A percentile compares a stretch with the other conserved stretches of the same genome.
Evolutionary conservation across 2,797 vertebrate species (phyloP).

Genomic region (Sarcophilus harrisii): DNA sequence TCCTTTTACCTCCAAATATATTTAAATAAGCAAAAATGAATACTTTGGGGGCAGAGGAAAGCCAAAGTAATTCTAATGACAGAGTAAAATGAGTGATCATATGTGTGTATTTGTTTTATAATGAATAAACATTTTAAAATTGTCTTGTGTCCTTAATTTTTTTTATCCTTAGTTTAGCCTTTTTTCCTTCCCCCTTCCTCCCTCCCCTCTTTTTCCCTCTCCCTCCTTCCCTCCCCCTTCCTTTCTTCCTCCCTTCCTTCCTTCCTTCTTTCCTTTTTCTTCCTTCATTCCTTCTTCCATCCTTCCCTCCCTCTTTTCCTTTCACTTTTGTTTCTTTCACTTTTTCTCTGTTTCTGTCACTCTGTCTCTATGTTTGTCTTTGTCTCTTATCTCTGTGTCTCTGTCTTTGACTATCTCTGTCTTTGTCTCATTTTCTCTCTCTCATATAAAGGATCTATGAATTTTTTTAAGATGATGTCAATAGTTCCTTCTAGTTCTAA

Average conservation of each 20-base stretch:
- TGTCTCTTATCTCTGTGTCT: too few relatives aligned
- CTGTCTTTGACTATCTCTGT: not conserved
- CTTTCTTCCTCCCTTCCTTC: fast-evolving
- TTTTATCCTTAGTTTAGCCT: not conserved
- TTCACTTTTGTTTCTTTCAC: too few relatives aligned
- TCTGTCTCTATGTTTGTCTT: not conserved
- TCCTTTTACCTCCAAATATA: not conserved
- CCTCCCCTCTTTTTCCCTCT: too few relatives aligned
- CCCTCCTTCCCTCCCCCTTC: too few relatives aligned
- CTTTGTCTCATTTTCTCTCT: not conserved
- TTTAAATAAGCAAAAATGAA: slow-evolving; percentile 34
- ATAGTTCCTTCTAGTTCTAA: too few relatives aligned
- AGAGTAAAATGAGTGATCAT: not conserved
- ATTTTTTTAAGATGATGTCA: too few relatives aligned
- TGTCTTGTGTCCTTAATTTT: not conserved
- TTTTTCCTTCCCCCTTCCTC: not conserved
- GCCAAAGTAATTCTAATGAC: not conserved
- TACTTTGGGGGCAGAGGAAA: not conserved
- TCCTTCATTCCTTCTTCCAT: too few relatives aligned
- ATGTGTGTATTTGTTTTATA: not conserved
- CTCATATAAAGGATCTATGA: not conserved
- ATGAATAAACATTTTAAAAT: not conserved
- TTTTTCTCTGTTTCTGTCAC: too few relatives aligned
- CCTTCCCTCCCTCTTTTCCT: too few relatives aligned
- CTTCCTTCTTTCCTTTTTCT: too few relatives aligned